Conservation (phyloP, 1,140 invertebrate genomes). For the Dendroctonus valens region DNA sequence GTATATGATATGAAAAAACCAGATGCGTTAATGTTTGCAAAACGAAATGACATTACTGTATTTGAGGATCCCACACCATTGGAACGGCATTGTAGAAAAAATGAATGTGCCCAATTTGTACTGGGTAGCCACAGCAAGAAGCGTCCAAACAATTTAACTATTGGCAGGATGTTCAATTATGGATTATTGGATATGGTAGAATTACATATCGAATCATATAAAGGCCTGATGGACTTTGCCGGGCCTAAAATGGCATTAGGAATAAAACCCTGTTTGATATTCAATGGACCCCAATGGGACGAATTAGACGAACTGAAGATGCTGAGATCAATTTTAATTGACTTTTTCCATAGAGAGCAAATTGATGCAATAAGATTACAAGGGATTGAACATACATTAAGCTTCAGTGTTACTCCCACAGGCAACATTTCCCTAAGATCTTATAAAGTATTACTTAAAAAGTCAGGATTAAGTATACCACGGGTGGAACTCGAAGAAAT, state of each 20-base stretch:
- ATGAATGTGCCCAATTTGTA: conserved; percentile 85
- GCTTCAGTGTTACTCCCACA: conserved; percentile 77
- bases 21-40: conserved; percentile 70
- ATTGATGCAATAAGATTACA: conserved; percentile 79
- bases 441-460: conserved; percentile 89
- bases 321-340: conserved; percentile 85
- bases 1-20: conserved; percentile 86
- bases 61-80: conserved; percentile 82
- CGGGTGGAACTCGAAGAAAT: conserved; percentile 92
- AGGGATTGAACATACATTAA: conserved; percentile 90
- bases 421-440: conserved; percentile 81
- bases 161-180: conserved; percentile 88
- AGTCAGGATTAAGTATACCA: conserved; percentile 84
- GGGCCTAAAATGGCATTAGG: conserved; percentile 55
- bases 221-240: conserved; percentile 53
- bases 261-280: conserved; percentile 88
- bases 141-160: conserved; percentile 86
- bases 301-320: conserved; percentile 74
- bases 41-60: conserved; percentile 81
- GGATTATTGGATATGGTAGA: conserved; percentile 95
- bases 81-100: conserved; percentile 83
- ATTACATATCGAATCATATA: conserved; percentile 79
- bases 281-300: conserved; percentile 92
- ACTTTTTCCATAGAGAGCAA: conserved; percentile 90
- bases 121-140: conserved; percentile 93